Base-by-base conservation (phyloP, 1,140 invertebrate species). In the Drosophila micromelanica region DNA sequence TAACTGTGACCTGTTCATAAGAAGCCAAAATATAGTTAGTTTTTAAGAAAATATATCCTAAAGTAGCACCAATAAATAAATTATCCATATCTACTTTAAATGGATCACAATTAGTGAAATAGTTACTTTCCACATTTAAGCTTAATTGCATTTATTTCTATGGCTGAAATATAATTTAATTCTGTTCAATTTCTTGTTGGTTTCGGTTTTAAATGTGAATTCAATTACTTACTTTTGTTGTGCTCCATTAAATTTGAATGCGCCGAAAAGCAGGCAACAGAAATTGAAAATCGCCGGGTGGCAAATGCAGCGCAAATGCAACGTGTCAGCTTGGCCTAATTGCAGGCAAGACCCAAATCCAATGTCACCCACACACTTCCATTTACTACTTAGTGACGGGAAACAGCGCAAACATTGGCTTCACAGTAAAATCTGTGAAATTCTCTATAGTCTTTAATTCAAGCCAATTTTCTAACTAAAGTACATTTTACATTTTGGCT, bases 241-340 rank as follows among this genome's bases (percentile, higher is more conserved):
- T 5, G 9, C 6, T 27, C 7, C 12, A 61, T 48, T 38, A 42
- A 56, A 48, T 20, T 8, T 17, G 45, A 11, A 1, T 20, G 67
- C 60, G 51, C 60, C 20, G 30, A 64, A 56, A 55, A 64, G 67
- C 54, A 70, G 40, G 67, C 67, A 70, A 70, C 43, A 23, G 0
- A 55, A 54, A 45, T 55, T 49, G 32, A 46, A 32, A 62, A 70
- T 52, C 13, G 27, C 27, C 27, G 11, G 12, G 5, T 27, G 13
- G 30, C 57, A 63, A 63, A 63, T 35, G 30, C 42, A 46, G 13
- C 40, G 20, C 9, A 46, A 46, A 45, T 55, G 32, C 49, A 63
- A 32, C 40, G 13, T 54, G 64, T 63, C 67, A 38, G 49, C 12
- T 55, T 35, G 48, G 32, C 42, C 49, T 54, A 60, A 70, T 63